Evolutionary conservation across 30 jellyfish, hydroid and myxozoan genomes (phyloP).

Genomic region (Chrysaora quinquecirrha): DNA sequence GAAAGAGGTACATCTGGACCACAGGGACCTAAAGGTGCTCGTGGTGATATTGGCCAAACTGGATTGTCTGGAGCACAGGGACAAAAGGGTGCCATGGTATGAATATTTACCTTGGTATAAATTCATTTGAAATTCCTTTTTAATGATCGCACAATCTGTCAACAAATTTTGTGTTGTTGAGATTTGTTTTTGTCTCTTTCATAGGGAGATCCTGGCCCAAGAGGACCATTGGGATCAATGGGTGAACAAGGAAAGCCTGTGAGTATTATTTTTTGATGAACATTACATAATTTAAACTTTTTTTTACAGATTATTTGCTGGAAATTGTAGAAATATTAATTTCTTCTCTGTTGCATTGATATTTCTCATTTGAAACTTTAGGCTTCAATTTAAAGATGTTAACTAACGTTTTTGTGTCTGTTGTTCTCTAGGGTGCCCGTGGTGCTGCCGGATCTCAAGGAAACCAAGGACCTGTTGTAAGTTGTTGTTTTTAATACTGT

Average conservation of each 20-base stretch:
- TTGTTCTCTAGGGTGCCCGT: background rate
- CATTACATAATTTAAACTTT: background rate
- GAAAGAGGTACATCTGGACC: slow-evolving; percentile 32
- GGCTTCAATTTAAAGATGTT: too few species aligned
- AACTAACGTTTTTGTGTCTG: too few species aligned
- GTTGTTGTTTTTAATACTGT: too few species aligned
- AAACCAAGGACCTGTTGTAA: slow-evolving; percentile 16
- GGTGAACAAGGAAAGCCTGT: slow-evolving; percentile 11
- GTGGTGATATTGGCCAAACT: slow-evolving; percentile 13
- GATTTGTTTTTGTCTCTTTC: background rate
- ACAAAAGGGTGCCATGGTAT: background rate
- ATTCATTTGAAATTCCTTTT: background rate
- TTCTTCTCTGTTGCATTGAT: too few species aligned
- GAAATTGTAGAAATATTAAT: too few species aligned
- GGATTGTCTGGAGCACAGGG: slow-evolving; percentile 24
- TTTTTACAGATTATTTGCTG: too few species aligned
- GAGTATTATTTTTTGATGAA: background rate
- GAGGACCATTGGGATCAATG: slow-evolving; percentile 18
- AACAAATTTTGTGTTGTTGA: background rate
- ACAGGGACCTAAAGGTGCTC: slow-evolving; percentile 6
- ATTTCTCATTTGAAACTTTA: too few species aligned
- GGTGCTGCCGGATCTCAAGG: slow-evolving; percentile 8
- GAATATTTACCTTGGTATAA: background rate
- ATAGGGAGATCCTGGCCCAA: slow-evolving; percentile 1
- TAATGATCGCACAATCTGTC: background rate